Conservation (phyloP, 2,113 vertebrate species). For the Xenopus tropicalis region DNA sequence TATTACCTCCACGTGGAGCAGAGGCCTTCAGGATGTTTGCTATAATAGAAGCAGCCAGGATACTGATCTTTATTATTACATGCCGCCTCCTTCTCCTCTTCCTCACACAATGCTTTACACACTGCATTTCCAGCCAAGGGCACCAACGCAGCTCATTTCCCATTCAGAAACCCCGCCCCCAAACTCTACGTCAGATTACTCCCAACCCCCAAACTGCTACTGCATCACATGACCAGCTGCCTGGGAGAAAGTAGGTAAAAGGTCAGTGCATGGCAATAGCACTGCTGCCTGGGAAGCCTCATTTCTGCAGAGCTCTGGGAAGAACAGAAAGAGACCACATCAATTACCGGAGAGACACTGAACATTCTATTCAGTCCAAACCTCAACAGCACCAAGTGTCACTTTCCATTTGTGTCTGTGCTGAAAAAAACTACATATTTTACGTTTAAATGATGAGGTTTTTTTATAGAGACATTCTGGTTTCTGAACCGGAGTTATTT, state of each 20-base stretch:
- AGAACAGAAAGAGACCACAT: not conserved
- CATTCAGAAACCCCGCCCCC: not conserved
- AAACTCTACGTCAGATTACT: not conserved
- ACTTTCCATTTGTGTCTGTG: not conserved
- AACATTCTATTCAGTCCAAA: not conserved
- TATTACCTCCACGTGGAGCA: no score
- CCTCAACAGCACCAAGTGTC: not conserved
- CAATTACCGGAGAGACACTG: not conserved
- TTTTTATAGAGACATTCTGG: no score
- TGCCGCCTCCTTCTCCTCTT: no score
- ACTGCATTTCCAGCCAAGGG: no score
- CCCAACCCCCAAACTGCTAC: conserved; percentile 32
- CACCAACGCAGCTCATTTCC: no score
- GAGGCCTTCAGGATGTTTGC: no score
- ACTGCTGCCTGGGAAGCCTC: not conserved
- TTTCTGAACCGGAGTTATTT: no score
- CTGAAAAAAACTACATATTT: no score
- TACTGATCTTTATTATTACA: no score
- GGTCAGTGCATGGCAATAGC: conserved; percentile 24
- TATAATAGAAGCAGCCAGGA: no score
- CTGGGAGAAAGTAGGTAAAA: conserved; percentile 40
- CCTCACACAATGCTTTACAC: no score
- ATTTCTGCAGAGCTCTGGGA: not conserved
- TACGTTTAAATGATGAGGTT: no score
- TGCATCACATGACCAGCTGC: conserved; percentile 30